Percentiles rank a stretch among this genome's conserved stretches.
Conservation (phyloP, 53 echinoderm and acorn worm species). For the Mesocentrotus franciscanus region DNA sequence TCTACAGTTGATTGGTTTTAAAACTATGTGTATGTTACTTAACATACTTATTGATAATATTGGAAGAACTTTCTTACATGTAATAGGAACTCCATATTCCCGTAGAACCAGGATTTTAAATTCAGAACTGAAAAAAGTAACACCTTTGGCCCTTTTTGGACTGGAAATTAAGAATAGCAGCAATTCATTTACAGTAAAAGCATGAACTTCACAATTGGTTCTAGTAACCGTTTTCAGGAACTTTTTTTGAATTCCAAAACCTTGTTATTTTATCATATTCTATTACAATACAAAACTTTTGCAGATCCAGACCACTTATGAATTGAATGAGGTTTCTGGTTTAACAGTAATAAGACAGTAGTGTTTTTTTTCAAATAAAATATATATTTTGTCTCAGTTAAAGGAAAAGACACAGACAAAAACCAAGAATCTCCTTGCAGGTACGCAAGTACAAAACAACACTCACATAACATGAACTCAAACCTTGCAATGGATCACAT, state of each 20-base stretch:
- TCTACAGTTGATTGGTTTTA: not conserved
- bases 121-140: not conserved
- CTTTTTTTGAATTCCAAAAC: no score
- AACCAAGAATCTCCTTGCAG: not conserved
- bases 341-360: not conserved
- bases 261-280: no score
- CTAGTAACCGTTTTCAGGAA: no score
- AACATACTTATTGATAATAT: no score
- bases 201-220: no score
- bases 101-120: not conserved
- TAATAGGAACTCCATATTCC: not conserved
- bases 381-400: not conserved
- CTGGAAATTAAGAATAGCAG: no score
- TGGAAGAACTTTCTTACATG: no score
- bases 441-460: not conserved
- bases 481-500: not conserved
- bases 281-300: no score
- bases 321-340: not conserved
- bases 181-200: no score
- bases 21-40: no score
- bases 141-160: no score
- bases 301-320: no score
- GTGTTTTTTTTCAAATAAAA: not conserved
- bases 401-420: not conserved
- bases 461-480: not conserved